These are phyloP conservation scores for Cheumatopsyche charites DNA, from an alignment of 1,140 invertebrate species.

Conservation along the genomic window DNA sequence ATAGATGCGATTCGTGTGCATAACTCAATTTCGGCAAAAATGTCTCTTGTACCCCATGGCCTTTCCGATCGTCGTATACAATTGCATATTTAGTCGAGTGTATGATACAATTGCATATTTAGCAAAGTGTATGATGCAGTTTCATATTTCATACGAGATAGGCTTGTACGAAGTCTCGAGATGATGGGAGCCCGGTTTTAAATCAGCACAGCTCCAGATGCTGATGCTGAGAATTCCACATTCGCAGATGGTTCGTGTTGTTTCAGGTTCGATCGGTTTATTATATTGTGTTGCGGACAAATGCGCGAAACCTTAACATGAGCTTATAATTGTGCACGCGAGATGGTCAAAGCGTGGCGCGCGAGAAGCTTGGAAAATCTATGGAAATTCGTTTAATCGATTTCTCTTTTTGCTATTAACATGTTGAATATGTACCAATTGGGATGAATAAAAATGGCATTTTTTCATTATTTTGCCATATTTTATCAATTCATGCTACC, in stretches of 20 bases:
- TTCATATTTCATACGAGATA: slow-evolving; percentile 35
- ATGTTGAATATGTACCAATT: no score
- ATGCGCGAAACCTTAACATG: slow-evolving; percentile 25
- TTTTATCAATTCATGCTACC: no score
- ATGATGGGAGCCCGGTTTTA: slow-evolving; percentile 29
- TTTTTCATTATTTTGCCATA: no score
- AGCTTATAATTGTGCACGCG: slow-evolving; percentile 19
- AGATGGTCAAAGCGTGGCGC: slow-evolving; percentile 4
- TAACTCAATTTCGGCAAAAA: no score
- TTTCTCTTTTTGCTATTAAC: no score
- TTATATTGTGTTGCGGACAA: slow-evolving; percentile 33
- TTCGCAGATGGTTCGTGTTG: slow-evolving; percentile 20
- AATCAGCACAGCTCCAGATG: slow-evolving; percentile 39
- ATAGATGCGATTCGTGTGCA: no score
- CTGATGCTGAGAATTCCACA: slow-evolving; percentile 32
- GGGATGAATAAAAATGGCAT: no score
- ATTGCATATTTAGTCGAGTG: no score
- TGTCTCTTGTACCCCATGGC: no score
- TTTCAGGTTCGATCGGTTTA: slow-evolving; percentile 30
- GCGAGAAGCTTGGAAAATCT: not conserved
- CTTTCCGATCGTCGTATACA: no score
- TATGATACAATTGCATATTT: not conserved
- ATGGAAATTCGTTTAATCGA: no score
- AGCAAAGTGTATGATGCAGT: not conserved
- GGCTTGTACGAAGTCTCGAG: slow-evolving; percentile 13